Base-by-base conservation (phyloP, 2,888 invertebrate species). In the Diabrotica balteata region DNA sequence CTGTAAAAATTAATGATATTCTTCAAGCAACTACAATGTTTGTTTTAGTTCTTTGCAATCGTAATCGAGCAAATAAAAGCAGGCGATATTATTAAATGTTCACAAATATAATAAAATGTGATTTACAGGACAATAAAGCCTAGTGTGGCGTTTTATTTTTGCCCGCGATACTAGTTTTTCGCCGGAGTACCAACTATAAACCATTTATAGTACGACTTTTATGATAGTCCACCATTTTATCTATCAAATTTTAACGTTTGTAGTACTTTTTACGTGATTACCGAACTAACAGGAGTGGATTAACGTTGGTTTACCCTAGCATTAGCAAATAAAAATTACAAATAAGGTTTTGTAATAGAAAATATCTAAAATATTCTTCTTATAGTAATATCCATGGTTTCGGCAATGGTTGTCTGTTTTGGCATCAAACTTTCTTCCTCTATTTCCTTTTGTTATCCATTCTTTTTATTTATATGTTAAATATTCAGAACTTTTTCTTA, bases 21-120 rank as follows among this genome's bases (percentile, higher is more conserved):
- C 62, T 50, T 65, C 49, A 54, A 61, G 54, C 68, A 54, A 53
- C 53, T 66, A 66, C 69, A 69, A 69, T 71, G 68, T 68, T 68
- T 62, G 66, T 63, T 59, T 63, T 63, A 67, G 67, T 72, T 68
- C 69, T 50, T 64, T 65, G 50, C 60, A 67, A 58, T 63, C 60
- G 66, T 69, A 63, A 68, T 69, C 67, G 68, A 62, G 63, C 63
- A 58, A 67, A 69, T 67, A 60, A 63, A 67, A 65, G 58, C 32
- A 32, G 5, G 32, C 67, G 69, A 63, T 66, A 68, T 68, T 71
- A 70, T 63, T 69, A 66, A 72, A 72, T 68, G 72, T 69, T 72
- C 63, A 47, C 69, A 68, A 72, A 72, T 72, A 73, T 73, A 73
- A 73, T 73, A 73, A 73, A 73, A 70, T 69, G 67, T 73, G 73